Base-by-base conservation (phyloP, 2,113 vertebrate species). In the Pantherophis guttatus region DNA sequence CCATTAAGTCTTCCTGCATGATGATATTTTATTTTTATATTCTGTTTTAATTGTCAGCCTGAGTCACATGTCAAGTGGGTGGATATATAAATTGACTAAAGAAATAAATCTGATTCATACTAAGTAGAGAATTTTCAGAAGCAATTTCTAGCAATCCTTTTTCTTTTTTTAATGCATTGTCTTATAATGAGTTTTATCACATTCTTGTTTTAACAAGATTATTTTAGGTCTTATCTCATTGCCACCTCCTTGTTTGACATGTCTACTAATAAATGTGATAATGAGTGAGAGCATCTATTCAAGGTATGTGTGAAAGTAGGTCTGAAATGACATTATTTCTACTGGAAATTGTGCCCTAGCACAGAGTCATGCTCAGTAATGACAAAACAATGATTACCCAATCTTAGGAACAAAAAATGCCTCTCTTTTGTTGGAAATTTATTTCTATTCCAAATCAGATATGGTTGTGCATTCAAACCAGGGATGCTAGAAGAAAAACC, bases 211-310 rank as follows among this genome's bases (percentile, higher is more conserved):
- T n/a, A 88, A 89, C 90, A 91, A 95, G 57, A 92, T 94, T 97
- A 97, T 97, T 98, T 98, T 97, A 95, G 96, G 95, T 95, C 57
- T 95, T 95, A 48, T 52, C 91, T 96, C 19, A 0, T 92, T 96
- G 94, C 95, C 96, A 97, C 96, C 95, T 97, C 96, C 97, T 96
- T 97, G 97, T 96, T 97, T 97, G 96, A 97, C 96, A 96, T 97
- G 94, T 90, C 94, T 96, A 95, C 95, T 96, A 96, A 98, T 97
- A 97, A 97, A 97, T 96, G 97, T 97, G 98, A 96, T 97, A 97
- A 97, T 98, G 97, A 98, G 94, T 96, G 97, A 97, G 96, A 96
- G 94, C 96, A 97, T 97, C 97, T 97, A 97, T 97, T 98, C 96
- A 90, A 93, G 95, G 97, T 97, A 97, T 50, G 93, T 97, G 97